Conservation (phyloP, 2,888 invertebrate species). For the Drosophila prolongata region DNA sequence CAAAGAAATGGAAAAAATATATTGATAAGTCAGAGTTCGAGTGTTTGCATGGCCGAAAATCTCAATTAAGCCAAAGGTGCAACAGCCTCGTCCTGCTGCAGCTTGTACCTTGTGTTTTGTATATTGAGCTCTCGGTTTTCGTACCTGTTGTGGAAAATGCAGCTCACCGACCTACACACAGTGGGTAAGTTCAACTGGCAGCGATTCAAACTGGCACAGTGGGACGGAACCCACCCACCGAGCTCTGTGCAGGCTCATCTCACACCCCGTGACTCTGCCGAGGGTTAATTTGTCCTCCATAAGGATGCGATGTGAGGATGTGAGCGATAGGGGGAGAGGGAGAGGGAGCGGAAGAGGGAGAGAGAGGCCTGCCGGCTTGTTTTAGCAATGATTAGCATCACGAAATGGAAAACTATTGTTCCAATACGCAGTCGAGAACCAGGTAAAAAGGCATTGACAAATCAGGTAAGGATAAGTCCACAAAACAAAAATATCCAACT, state of each 20-base stretch:
- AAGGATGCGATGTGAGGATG: conserved; percentile 25
- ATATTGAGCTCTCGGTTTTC: conserved; percentile 4
- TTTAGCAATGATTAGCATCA: conserved; percentile 77
- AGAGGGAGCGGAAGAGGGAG: neutral
- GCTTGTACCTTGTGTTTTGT: neutral
- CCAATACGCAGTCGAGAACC: conserved; percentile 68
- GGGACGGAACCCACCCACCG: conserved; percentile 72
- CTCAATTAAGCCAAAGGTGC: conserved; percentile 54
- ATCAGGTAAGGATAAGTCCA: conserved; percentile 63
- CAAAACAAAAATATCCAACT: conserved; percentile 16
- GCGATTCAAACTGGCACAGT: conserved; percentile 55
- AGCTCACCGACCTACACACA: neutral
- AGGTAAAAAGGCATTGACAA: conserved; percentile 74
- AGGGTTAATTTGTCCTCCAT: conserved; percentile 57
- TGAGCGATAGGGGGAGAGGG: conserved; percentile 19
- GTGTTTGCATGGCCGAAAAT: conserved; percentile 28
- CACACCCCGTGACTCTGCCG: conserved; percentile 35
- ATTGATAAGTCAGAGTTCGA: conserved; percentile 30
- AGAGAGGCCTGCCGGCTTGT: conserved; percentile 12
- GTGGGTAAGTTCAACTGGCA: conserved; percentile 20
- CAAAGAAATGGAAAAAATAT: conserved; percentile 4
- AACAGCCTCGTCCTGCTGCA: conserved; percentile 31
- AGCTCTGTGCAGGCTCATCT: conserved; percentile 33
- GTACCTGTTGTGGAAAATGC: conserved; percentile 64
- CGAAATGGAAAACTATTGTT: conserved; percentile 73